Conservation (phyloP, 1,140 invertebrate genomes). For the Hestina assimilis region DNA sequence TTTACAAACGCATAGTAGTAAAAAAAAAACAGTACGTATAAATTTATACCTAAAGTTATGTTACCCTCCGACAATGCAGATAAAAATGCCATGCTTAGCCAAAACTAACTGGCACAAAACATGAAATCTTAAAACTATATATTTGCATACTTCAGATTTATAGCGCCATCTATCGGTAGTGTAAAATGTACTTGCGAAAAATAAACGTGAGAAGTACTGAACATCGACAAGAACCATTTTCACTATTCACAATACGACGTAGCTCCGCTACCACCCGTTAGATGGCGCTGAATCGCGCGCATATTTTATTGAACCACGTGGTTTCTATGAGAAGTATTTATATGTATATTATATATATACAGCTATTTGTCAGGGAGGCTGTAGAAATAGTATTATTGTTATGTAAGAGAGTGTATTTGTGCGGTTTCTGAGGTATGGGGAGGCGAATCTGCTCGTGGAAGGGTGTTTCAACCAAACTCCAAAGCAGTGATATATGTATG, state of each 20-base stretch:
- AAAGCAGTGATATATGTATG: conserved; percentile 52
- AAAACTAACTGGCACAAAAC: conserved; percentile 5
- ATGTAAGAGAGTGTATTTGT: conserved; percentile 71
- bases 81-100: conserved; percentile 10
- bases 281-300: conserved; percentile 53
- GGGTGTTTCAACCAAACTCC: conserved; percentile 50
- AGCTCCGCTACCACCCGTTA: conserved; percentile 50
- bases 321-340: conserved; percentile 27
- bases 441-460: conserved; percentile 48
- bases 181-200: conserved; percentile 1
- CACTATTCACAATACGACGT: conserved; percentile 9
- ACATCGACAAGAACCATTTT: conserved; percentile 27
- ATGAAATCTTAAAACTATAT: neutral
- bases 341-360: conserved; percentile 30
- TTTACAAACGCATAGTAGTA: too few species aligned
- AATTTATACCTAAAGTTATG: conserved; percentile 2
- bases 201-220: neutral
- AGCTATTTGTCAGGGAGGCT: conserved; percentile 63
- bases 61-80: neutral
- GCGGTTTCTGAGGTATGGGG: conserved; percentile 62
- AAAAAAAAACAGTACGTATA: too few species aligned
- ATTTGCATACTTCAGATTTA: neutral
- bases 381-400: conserved; percentile 72
- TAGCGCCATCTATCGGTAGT: conserved; percentile 32
- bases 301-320: conserved; percentile 72